Conservation (phyloP, 2,888 invertebrate species). For the Sphecodes monilicornis region DNA sequence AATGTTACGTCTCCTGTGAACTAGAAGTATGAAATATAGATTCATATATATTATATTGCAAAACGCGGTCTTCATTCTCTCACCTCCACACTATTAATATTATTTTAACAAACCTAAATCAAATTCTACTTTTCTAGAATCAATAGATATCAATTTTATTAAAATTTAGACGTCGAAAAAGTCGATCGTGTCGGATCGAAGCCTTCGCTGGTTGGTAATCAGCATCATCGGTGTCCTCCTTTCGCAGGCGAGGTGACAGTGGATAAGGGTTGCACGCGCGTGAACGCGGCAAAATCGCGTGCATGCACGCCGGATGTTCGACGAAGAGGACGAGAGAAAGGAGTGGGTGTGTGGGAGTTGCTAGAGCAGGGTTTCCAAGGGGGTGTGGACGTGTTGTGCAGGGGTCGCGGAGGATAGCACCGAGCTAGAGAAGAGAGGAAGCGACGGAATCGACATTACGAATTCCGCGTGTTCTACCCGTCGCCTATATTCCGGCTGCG, state of each 20-base stretch:
- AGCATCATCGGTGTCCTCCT: slow-evolving; percentile 35
- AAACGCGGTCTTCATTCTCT: too few relatives aligned
- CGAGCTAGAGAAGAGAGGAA: slow-evolving; percentile 27
- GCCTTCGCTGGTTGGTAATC: slow-evolving; percentile 21
- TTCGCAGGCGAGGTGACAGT: slow-evolving; percentile 12
- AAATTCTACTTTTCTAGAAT: too few relatives aligned
- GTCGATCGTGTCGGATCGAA: slow-evolving; percentile 17
- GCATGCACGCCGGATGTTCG: slow-evolving; percentile 47
- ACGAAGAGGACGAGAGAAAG: slow-evolving; percentile 17
- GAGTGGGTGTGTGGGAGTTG: not conserved
- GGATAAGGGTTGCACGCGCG: slow-evolving; percentile 36
- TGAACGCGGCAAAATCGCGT: slow-evolving; percentile 54
- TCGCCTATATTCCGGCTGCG: slow-evolving; percentile 75
- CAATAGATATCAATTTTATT: too few relatives aligned
- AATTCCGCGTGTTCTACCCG: slow-evolving; percentile 75
- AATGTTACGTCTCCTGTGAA: too few relatives aligned
- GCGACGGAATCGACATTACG: slow-evolving; percentile 73
- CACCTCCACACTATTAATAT: too few relatives aligned
- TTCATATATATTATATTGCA: too few relatives aligned
- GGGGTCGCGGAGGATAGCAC: slow-evolving; percentile 14
- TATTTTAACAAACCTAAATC: too few relatives aligned
- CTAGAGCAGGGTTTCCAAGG: not conserved
- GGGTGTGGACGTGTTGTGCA: not conserved
- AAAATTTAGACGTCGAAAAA: too few relatives aligned
- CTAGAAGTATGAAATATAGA: too few relatives aligned